Conservation (phyloP, 1,140 invertebrate species). For the Zaprionus nigranus region DNA sequence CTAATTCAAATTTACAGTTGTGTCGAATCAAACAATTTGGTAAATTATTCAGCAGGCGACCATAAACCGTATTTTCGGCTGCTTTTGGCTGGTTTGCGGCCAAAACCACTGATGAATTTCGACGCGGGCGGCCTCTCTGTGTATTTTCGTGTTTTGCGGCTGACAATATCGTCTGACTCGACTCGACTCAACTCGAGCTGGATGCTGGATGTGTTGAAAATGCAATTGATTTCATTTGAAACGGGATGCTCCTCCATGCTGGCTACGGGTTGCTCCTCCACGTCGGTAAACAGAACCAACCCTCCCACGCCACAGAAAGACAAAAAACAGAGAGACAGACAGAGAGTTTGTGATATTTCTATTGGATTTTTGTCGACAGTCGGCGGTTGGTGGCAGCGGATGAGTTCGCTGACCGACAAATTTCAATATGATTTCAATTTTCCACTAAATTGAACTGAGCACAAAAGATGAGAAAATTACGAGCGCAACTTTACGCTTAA, state of each 20-base stretch:
- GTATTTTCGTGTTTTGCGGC: slow-evolving; percentile 43
- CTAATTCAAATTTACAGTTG: slow-evolving; percentile 53
- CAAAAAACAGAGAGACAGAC: slow-evolving; percentile 17
- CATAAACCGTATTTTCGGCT: slow-evolving; percentile 40
- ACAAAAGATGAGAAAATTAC: slow-evolving; percentile 64
- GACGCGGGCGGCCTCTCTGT: slow-evolving; percentile 1
- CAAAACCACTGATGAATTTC: slow-evolving; percentile 42
- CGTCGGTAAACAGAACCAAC: background rate
- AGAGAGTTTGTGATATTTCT: slow-evolving; percentile 36
- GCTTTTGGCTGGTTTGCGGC: slow-evolving; percentile 29
- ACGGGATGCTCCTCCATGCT: background rate
- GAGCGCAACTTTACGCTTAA: slow-evolving; percentile 59
- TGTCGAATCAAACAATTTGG: slow-evolving; percentile 43
- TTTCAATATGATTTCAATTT: slow-evolving; percentile 70
- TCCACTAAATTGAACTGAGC: slow-evolving; percentile 65
- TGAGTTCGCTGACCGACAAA: slow-evolving; percentile 55
- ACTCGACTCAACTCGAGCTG: background rate
- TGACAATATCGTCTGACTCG: slow-evolving; percentile 19
- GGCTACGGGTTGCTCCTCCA: background rate
- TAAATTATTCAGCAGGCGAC: slow-evolving; percentile 45
- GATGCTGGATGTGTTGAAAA: slow-evolving; percentile 32
- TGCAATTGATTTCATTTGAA: slow-evolving; percentile 54
- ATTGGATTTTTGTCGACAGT: slow-evolving; percentile 22
- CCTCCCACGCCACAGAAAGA: background rate
- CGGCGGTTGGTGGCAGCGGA: slow-evolving; percentile 17